A percentile compares a stretch with the other conserved stretches of the same genome.
Conservation (phyloP, 1,140 invertebrate genomes). For the Drosophila biarmipes region DNA sequence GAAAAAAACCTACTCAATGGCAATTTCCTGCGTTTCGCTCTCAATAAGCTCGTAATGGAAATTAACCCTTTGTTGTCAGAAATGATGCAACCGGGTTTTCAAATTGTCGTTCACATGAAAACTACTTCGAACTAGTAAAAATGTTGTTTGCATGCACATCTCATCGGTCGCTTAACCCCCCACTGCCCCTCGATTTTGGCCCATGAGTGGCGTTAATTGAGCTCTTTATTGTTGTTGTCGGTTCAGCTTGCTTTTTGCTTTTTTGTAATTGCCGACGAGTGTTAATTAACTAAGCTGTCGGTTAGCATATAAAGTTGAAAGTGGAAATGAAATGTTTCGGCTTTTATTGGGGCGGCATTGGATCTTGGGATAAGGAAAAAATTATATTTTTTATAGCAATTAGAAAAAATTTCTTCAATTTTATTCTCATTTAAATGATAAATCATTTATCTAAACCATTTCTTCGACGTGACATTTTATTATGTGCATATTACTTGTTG, state of each 20-base stretch:
- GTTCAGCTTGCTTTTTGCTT: constrained; percentile 8
- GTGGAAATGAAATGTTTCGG: constrained; percentile 15
- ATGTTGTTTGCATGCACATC: constrained; percentile 61
- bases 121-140: constrained; percentile 74
- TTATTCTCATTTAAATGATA: no score
- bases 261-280: constrained; percentile 55
- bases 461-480: no score
- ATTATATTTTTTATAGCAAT: not conserved
- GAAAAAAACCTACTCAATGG: constrained; percentile 22
- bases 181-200: not conserved
- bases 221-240: constrained; percentile 70
- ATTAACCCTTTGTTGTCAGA: constrained; percentile 54
- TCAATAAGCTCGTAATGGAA: constrained; percentile 49
- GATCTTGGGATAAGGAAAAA: not conserved
- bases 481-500: no score
- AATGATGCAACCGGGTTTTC: constrained; percentile 74
- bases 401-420: no score
- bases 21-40: constrained; percentile 48
- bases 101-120: constrained; percentile 69
- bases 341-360: constrained; percentile 6
- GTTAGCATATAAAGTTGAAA: constrained; percentile 46
- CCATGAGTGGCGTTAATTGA: constrained; percentile 74
- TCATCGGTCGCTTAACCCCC: constrained; percentile 7
- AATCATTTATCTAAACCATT: no score
- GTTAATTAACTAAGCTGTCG: constrained; percentile 63